phyloP scores from a whole-genome alignment of 2,888 invertebrate species.

The Pediacus dermestoides region DNA sequence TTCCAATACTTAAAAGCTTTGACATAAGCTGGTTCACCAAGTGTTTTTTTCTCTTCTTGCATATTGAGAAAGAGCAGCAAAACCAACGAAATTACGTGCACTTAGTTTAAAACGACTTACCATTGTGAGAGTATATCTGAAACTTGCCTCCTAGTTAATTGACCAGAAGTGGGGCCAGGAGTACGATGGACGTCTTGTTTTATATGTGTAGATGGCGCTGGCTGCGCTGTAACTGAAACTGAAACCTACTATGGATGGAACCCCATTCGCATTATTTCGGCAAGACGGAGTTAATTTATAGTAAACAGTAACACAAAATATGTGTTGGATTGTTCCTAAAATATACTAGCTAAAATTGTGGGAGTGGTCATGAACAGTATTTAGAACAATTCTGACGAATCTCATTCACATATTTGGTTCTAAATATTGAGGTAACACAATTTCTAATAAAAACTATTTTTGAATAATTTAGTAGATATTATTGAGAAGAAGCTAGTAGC shows the following conservation, averaged over 20 bases:
- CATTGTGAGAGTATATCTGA: conserved; percentile 46
- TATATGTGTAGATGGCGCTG: conserved; percentile 74
- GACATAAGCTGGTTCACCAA: conserved; percentile 39
- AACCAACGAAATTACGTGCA: conserved; percentile 18
- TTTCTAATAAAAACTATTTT: too few relatives aligned
- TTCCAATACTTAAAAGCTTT: conserved; percentile 46
- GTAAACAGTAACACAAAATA: background rate
- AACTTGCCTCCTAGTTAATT: conserved; percentile 67
- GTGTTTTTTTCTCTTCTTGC: conserved; percentile 6
- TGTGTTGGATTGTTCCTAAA: conserved; percentile 17
- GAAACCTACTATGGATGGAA: conserved; percentile 24
- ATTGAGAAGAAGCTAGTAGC: too few relatives aligned
- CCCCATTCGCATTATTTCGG: conserved; percentile 16
- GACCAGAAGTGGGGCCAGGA: conserved; percentile 75
- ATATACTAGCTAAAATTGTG: conserved; percentile 19
- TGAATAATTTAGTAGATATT: too few relatives aligned
- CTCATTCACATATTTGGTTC: background rate
- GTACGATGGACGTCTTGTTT: conserved; percentile 66
- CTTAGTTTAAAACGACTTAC: conserved; percentile 41
- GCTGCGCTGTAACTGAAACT: conserved; percentile 46
- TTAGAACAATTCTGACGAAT: conserved; percentile 1
- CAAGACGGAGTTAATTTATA: conserved; percentile 8
- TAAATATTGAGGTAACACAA: too few relatives aligned
- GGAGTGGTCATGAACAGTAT: conserved; percentile 29
- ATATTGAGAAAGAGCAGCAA: conserved; percentile 9